These are phyloP conservation scores for Athene cunicularia DNA, from an alignment of 2,113 vertebrate species.

Conservation along the genomic window DNA sequence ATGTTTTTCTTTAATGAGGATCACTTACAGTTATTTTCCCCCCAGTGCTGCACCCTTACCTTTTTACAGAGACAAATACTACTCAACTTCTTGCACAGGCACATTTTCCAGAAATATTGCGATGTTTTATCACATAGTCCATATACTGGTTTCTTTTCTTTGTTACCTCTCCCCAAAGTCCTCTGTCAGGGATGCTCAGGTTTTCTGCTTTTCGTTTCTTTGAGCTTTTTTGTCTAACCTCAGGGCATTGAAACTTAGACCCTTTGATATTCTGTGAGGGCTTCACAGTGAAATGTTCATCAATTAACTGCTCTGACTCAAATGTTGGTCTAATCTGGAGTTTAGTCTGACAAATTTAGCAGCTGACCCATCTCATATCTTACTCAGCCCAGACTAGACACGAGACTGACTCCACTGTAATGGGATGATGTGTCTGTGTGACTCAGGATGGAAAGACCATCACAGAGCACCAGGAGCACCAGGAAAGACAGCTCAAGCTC, in stretches of 20 bases:
- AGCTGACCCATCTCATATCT: neutral
- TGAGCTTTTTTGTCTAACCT: slow-evolving; percentile 55
- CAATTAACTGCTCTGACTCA: neutral
- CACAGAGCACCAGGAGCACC: neutral
- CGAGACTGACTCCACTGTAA: neutral
- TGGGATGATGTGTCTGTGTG: neutral
- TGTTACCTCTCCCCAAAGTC: neutral
- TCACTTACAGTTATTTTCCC: neutral
- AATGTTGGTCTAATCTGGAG: neutral
- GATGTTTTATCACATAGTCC: neutral
- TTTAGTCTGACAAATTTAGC: neutral
- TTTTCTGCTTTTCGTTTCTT: slow-evolving; percentile 13
- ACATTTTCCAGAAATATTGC: neutral
- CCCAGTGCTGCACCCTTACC: neutral
- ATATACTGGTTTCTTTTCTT: neutral
- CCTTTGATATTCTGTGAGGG: slow-evolving; percentile 40
- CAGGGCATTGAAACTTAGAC: neutral
- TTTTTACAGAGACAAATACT: neutral
- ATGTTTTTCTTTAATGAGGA: neutral
- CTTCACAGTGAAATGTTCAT: neutral
- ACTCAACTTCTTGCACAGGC: neutral
- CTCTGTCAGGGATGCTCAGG: neutral
- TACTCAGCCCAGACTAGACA: neutral
- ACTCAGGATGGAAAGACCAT: neutral
- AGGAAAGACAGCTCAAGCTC: neutral